phyloP scores from a whole-genome alignment of 2,113 vertebrate genomes.

The Phylloscopus trochiloides region DNA sequence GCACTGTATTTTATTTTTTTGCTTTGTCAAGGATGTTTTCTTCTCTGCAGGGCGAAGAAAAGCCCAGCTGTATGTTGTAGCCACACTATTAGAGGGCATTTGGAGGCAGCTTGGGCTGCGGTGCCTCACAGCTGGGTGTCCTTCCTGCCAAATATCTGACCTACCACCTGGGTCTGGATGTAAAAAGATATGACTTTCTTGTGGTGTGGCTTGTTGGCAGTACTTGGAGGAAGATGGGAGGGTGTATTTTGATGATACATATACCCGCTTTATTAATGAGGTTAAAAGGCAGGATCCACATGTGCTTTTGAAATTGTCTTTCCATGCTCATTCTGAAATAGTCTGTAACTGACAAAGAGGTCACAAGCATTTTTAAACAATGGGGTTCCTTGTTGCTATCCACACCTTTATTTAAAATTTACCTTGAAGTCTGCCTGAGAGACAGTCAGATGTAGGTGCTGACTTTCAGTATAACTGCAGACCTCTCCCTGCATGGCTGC shows the following conservation, averaged over 20 bases:
- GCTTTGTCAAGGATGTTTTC: not conserved
- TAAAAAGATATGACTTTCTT: not conserved
- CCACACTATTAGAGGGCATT: accelerated
- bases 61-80: not conserved
- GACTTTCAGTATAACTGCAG: not conserved
- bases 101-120: not conserved
- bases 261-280: not conserved
- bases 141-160: not conserved
- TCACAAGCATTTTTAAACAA: not conserved
- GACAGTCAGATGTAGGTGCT: not conserved
- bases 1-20: not conserved
- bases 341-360: not conserved
- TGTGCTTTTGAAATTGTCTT: not conserved
- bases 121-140: accelerated
- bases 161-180: not conserved
- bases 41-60: not conserved
- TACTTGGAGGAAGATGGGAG: not conserved
- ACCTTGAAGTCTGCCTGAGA: not conserved
- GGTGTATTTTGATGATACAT: not conserved
- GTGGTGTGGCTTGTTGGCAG: not conserved
- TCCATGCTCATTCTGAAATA: not conserved
- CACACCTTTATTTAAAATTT: slow-evolving; percentile 27
- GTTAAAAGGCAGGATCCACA: not conserved
- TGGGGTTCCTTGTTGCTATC: not conserved
- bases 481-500: not conserved